phyloP scores from a whole-genome alignment of 2,113 vertebrate species.

The Prunella fulvescens region DNA sequence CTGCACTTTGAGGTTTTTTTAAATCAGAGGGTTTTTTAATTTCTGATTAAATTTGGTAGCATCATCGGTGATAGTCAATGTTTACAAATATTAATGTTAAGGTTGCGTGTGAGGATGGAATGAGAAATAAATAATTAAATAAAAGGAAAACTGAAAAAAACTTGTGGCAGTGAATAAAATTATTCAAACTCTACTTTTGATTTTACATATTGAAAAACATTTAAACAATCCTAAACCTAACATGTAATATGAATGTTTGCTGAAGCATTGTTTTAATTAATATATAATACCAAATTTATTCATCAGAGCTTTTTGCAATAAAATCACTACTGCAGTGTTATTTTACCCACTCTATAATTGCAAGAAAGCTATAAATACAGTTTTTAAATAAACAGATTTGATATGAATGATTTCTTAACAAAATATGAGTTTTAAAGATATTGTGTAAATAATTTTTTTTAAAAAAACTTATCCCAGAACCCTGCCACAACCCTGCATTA shows the following conservation, averaged over 20 bases:
- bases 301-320: not conserved
- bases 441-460: not conserved
- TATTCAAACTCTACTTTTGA: not conserved
- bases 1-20: not conserved
- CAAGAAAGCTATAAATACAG: not conserved
- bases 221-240: not conserved
- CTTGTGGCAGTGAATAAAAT: not conserved
- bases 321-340: rapidly evolving
- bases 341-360: rapidly evolving
- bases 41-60: not conserved
- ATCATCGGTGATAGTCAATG: not conserved
- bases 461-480: not conserved
- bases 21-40: not conserved
- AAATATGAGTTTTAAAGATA: not conserved
- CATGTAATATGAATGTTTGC: not conserved
- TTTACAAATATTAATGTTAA: not conserved
- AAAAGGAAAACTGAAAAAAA: not conserved
- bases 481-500: not conserved
- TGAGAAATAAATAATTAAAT: not conserved
- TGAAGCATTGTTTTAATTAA: not conserved
- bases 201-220: not conserved
- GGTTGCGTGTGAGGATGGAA: not conserved
- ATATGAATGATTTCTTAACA: not conserved
- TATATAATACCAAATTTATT: not conserved
- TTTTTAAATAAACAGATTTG: not conserved